A percentile compares a stretch with the other conserved stretches of the same genome.
phyloP scores from a whole-genome alignment of 2,113 vertebrate genomes.

The Mormoops blainvillei region DNA sequence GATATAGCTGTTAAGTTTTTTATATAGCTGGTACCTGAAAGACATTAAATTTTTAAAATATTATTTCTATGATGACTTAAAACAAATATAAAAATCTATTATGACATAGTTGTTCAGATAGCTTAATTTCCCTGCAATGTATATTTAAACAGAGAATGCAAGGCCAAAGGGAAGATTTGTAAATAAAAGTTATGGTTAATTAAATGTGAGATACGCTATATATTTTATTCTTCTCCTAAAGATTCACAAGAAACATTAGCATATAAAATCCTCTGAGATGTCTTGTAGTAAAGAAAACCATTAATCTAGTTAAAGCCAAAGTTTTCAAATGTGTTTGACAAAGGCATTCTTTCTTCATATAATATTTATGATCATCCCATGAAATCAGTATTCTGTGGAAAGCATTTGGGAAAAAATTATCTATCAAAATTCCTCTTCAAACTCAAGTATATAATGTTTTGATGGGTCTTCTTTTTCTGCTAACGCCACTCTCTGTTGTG shows the following conservation, averaged over 20 bases:
- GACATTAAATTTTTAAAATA: neutral
- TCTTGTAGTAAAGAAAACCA: neutral
- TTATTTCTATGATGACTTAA: neutral
- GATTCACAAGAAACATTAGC: neutral
- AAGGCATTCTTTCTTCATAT: constrained; percentile 44
- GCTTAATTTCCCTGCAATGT: neutral
- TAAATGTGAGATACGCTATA: neutral
- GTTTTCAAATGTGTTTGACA: constrained; percentile 24
- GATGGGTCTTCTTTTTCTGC: constrained; percentile 18
- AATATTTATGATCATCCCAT: constrained; percentile 39
- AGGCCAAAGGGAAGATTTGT: neutral
- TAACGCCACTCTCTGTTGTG: neutral
- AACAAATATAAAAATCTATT: neutral
- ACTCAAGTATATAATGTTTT: constrained; percentile 8
- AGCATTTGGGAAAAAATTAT: constrained; percentile 21
- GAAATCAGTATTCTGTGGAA: constrained; percentile 12
- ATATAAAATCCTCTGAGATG: neutral
- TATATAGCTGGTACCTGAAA: neutral
- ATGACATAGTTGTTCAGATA: neutral
- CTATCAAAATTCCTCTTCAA: constrained; percentile 10
- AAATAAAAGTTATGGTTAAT: neutral
- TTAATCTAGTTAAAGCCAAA: constrained; percentile 16
- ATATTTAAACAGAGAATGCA: neutral
- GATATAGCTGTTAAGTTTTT: neutral
- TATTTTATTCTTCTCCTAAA: constrained; percentile 12